Evolutionary conservation across 2,888 invertebrate genomes (phyloP).

Genomic region (Fragum fragum): DNA sequence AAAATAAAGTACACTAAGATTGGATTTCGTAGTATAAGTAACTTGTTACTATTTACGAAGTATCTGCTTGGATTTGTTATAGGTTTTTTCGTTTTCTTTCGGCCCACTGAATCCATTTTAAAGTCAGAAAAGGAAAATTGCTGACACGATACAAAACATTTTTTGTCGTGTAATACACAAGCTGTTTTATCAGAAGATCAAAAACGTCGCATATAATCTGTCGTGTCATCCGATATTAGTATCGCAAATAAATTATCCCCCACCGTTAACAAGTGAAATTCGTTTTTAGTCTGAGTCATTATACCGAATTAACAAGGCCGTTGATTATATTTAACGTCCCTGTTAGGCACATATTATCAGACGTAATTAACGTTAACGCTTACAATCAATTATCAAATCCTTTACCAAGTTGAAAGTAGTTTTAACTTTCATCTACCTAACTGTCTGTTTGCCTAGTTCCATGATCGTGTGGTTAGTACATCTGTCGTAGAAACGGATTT

Average conservation of each 20-base stretch:
- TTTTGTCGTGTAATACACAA: conserved; percentile 6
- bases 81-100: too few species aligned
- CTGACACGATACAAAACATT: background rate
- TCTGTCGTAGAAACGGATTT: too few species aligned
- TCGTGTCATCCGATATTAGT: conserved; percentile 18
- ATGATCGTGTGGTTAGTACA: too few species aligned
- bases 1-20: too few species aligned
- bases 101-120: background rate
- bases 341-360: background rate
- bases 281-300: conserved; percentile 12
- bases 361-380: background rate
- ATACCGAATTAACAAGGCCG: conserved; percentile 8
- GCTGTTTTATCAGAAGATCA: conserved; percentile 3
- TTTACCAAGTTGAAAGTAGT: too few species aligned
- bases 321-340: conserved; percentile 1
- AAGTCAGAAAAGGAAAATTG: conserved; percentile 1
- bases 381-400: too few species aligned
- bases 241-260: conserved; percentile 5
- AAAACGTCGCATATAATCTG: conserved; percentile 2
- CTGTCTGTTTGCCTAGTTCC: too few species aligned
- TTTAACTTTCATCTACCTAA: too few species aligned
- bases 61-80: too few species aligned
- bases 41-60: too few species aligned
- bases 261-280: background rate
- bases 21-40: too few species aligned